Evolutionary conservation across 2,113 vertebrate genomes (phyloP).

Genomic region (Halcyon malimbica): DNA sequence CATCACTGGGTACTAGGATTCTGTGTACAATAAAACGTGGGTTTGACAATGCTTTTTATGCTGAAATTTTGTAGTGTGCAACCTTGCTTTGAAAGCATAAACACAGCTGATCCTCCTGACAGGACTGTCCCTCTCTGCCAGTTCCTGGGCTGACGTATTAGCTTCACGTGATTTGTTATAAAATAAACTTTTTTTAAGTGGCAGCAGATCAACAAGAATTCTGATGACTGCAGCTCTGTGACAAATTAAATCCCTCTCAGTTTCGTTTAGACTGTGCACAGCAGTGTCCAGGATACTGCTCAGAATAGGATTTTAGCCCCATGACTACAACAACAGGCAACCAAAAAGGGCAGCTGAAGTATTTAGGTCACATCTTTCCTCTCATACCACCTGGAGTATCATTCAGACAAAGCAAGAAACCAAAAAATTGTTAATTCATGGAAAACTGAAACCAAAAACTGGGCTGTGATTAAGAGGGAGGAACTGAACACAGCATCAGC

Average conservation of each 20-base stretch:
- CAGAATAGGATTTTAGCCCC: neutral
- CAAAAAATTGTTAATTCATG: neutral
- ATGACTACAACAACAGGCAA: neutral
- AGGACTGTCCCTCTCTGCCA: neutral
- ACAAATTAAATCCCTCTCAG: neutral
- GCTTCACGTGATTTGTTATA: constrained; percentile 2
- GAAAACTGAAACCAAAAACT: neutral
- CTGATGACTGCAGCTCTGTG: constrained; percentile 3
- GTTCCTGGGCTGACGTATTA: neutral
- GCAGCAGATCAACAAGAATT: neutral
- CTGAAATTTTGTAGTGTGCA: neutral
- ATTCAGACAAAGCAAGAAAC: neutral
- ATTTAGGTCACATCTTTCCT: neutral
- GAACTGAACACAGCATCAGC: neutral
- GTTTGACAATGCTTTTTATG: neutral
- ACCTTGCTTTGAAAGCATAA: neutral
- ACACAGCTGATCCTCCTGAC: neutral
- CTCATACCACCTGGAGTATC: neutral
- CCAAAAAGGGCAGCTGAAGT: neutral
- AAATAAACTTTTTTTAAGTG: constrained; percentile 27
- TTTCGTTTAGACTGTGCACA: neutral
- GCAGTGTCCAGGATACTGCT: neutral
- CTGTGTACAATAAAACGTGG: accelerated
- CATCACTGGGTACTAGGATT: neutral
- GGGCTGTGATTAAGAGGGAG: neutral